These are phyloP conservation scores for Syritta pipiens DNA, from an alignment of 2,888 invertebrate genomes.

Conservation along the genomic window DNA sequence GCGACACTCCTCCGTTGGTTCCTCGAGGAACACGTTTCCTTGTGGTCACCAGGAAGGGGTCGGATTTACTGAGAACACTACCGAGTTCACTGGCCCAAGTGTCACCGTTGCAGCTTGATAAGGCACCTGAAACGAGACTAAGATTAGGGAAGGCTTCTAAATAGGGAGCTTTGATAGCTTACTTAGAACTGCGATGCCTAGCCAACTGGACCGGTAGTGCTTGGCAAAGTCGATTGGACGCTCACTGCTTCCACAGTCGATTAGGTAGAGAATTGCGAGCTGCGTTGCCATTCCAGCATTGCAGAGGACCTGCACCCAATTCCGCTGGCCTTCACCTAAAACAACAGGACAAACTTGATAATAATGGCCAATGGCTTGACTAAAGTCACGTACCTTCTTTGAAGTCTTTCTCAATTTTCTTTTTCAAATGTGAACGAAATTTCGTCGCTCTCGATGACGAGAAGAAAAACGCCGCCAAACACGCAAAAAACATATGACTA, in stretches of 20 bases:
- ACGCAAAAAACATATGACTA: conserved; percentile 87
- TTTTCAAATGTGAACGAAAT: conserved; percentile 84
- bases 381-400: conserved; percentile 90
- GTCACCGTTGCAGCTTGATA: conserved; percentile 92
- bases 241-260: conserved; percentile 90
- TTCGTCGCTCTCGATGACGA: conserved; percentile 91
- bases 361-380: too few species aligned
- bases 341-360: conserved; percentile 31
- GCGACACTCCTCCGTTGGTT: conserved; percentile 92
- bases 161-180: conserved; percentile 56
- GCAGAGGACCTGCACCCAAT: conserved; percentile 94
- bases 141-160: not conserved
- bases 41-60: conserved; percentile 88
- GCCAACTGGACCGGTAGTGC: conserved; percentile 89
- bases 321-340: conserved; percentile 88
- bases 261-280: conserved; percentile 86
- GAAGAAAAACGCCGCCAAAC: conserved; percentile 88
- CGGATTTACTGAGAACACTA: conserved; percentile 84
- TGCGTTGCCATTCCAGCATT: conserved; percentile 93
- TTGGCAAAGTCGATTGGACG: conserved; percentile 87
- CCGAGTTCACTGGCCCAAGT: conserved; percentile 96
- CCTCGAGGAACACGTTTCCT: conserved; percentile 89
- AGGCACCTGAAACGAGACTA: conserved; percentile 80
- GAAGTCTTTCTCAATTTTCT: conserved; percentile 86
- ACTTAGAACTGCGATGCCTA: conserved; percentile 89